phyloP scores from a whole-genome alignment of 2,797 vertebrate genomes.

The Alcedo atthis region DNA sequence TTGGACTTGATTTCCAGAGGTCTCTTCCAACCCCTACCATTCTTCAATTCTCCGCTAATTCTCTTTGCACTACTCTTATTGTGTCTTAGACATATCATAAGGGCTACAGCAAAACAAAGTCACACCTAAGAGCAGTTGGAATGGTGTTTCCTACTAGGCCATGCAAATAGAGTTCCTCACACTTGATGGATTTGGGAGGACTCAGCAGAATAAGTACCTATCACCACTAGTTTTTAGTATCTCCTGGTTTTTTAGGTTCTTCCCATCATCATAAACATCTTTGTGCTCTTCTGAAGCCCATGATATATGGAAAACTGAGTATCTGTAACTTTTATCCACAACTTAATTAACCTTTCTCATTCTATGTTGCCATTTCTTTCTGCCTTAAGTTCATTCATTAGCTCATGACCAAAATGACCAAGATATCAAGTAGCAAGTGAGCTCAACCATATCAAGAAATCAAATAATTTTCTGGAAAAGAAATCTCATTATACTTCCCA shows the following conservation, averaged over 20 bases:
- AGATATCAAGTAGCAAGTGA: not conserved
- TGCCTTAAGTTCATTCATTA: not conserved
- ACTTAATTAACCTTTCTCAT: not conserved
- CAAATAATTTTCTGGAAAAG: not conserved
- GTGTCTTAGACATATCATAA: accelerated
- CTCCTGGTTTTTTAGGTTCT: not conserved
- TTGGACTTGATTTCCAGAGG: no score
- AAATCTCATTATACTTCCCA: not conserved
- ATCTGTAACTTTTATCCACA: not conserved
- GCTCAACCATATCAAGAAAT: not conserved
- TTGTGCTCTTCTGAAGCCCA: not conserved
- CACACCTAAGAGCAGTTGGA: not conserved
- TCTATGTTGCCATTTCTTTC: not conserved
- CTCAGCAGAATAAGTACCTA: not conserved
- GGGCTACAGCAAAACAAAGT: not conserved
- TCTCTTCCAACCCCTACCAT: no score
- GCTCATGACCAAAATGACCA: not conserved
- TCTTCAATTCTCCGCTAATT: no score
- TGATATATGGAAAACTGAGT: not conserved
- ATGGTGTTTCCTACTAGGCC: not conserved
- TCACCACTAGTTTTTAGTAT: not conserved
- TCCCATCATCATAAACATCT: not conserved
- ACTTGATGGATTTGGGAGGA: not conserved
- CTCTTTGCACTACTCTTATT: not conserved
- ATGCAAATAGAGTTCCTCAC: not conserved